Evolutionary conservation across 2,113 vertebrate species (phyloP).

Genomic region (Promerops cafer): DNA sequence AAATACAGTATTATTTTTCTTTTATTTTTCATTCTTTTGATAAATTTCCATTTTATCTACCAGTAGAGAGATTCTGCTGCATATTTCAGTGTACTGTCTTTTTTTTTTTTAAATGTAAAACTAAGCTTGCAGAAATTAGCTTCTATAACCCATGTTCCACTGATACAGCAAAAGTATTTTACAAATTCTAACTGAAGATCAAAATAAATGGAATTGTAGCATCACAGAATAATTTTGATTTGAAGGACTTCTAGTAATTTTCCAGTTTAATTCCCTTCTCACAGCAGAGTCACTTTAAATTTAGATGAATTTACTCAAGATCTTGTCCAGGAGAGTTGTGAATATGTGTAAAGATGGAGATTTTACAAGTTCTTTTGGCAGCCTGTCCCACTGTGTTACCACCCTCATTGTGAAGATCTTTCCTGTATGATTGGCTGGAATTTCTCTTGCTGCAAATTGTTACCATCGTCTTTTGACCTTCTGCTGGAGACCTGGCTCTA

Average conservation of each 20-base stretch:
- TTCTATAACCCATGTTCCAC: neutral
- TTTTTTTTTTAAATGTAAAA: conserved; percentile 26
- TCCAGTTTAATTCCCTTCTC: neutral
- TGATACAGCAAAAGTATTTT: neutral
- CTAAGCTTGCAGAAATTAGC: neutral
- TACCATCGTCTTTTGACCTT: neutral
- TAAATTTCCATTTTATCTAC: conserved; percentile 27
- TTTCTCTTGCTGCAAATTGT: neutral
- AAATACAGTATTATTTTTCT: neutral
- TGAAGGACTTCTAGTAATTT: neutral
- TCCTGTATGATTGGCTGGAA: neutral
- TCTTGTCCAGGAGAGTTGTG: neutral
- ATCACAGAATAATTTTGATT: neutral
- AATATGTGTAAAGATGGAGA: neutral
- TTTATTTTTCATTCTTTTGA: neutral
- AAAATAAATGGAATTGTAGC: neutral
- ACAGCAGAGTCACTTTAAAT: neutral
- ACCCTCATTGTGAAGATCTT: neutral
- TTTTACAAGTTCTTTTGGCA: neutral
- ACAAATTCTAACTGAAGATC: neutral
- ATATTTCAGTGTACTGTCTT: neutral
- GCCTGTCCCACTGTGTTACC: neutral
- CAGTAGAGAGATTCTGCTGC: neutral
- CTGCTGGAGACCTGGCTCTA: neutral
- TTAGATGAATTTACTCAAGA: neutral